Conservation (phyloP, 2,888 invertebrate species). For the Harpalus rufipes region DNA sequence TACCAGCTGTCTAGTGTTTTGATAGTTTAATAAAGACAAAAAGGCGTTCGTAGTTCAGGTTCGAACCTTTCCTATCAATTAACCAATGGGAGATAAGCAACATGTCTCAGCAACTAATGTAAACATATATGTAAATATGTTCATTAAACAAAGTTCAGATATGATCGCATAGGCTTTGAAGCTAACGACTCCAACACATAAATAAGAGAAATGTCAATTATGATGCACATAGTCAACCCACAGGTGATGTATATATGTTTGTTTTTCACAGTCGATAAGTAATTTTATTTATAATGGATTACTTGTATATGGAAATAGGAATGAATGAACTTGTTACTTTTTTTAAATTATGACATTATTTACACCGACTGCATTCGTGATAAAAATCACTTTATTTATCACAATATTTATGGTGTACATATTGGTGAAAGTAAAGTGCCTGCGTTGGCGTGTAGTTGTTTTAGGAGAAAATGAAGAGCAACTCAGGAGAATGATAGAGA, state of each 20-base stretch:
- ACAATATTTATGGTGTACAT: too few species aligned
- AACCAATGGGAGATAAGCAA: neutral
- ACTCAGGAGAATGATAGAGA: too few species aligned
- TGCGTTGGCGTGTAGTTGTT: too few species aligned
- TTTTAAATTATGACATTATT: neutral
- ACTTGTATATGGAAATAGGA: neutral
- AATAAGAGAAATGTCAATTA: neutral
- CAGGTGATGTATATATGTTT: neutral
- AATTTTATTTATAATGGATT: neutral
- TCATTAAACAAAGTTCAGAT: slow-evolving; percentile 17
- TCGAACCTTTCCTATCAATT: neutral
- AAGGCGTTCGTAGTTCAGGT: neutral
- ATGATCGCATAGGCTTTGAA: neutral
- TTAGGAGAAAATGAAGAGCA: too few species aligned
- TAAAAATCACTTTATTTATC: too few species aligned
- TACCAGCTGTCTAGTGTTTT: neutral
- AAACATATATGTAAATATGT: slow-evolving; percentile 53
- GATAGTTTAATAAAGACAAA: neutral
- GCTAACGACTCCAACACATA: neutral
- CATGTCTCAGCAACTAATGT: slow-evolving; percentile 1
- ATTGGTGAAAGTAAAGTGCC: too few species aligned
- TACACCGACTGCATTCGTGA: too few species aligned
- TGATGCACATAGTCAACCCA: neutral
- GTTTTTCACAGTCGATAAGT: neutral
- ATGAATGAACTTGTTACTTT: neutral